Evolutionary conservation across 2,797 vertebrate species (phyloP).

Genomic region (Yasuhikotakia modesta): DNA sequence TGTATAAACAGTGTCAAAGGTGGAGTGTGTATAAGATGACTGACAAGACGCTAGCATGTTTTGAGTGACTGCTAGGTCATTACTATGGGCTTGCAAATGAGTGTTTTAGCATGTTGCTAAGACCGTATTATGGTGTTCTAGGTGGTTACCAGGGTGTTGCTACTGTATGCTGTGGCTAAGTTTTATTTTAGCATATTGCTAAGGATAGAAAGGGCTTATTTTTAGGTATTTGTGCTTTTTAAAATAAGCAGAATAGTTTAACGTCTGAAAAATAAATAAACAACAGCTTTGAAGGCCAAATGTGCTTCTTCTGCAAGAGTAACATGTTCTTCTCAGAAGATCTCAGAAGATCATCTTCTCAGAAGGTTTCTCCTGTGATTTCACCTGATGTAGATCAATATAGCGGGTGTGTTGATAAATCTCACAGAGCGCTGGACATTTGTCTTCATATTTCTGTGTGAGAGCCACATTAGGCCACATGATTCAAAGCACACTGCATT

Average conservation of each 20-base stretch:
- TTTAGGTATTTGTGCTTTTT: background rate
- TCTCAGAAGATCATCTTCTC: background rate
- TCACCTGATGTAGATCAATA: constrained; percentile 8
- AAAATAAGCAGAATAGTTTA: background rate
- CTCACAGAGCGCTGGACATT: constrained; percentile 30
- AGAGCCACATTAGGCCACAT: background rate
- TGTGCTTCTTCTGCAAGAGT: background rate
- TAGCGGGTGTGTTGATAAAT: constrained; percentile 31
- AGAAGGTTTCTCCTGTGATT: constrained; percentile 10
- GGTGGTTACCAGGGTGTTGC: no score
- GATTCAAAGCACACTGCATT: constrained; percentile 27
- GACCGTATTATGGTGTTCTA: no score
- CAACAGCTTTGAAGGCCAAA: background rate
- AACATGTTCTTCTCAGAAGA: background rate
- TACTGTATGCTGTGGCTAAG: no score
- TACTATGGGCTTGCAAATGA: no score
- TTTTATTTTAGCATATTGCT: no score
- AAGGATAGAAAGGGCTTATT: no score
- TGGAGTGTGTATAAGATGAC: no score
- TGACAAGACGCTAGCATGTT: no score
- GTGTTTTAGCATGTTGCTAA: no score
- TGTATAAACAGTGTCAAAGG: no score
- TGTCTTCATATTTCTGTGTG: constrained; percentile 28
- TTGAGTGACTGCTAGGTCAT: no score
- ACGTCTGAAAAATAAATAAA: background rate